These are phyloP conservation scores for Lycopodina hypogea DNA, from an alignment of 37 sponge, comb jelly and placozoan species.

Conservation along the genomic window DNA sequence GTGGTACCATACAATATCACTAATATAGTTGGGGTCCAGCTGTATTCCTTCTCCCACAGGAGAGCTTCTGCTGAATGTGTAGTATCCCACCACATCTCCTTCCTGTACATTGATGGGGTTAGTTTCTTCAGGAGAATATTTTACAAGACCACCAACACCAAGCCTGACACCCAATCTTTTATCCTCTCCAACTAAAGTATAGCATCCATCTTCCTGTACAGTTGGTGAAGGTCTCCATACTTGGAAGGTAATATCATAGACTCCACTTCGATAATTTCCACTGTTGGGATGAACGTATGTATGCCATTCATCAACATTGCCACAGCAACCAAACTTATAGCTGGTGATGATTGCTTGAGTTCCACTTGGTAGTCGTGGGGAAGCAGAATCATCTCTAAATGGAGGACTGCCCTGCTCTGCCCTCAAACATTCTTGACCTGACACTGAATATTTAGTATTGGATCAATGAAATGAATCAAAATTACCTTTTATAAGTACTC, in stretches of 20 bases:
- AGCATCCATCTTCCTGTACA: conserved; percentile 15
- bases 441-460: too few species aligned
- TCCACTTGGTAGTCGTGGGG: background rate
- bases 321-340: conserved; percentile 18
- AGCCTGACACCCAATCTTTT: background rate
- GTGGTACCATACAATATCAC: conserved; percentile 9
- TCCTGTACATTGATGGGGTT: conserved; percentile 23
- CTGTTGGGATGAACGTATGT: conserved; percentile 6
- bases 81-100: conserved; percentile 55
- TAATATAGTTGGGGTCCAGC: background rate
- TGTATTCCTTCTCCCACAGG: background rate
- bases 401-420: background rate
- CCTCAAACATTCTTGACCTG: too few species aligned
- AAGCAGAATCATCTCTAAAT: background rate
- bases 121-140: background rate
- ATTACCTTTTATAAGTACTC: too few species aligned
- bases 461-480: too few species aligned
- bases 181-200: conserved; percentile 28
- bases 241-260: conserved; percentile 36
- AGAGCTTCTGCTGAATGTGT: background rate
- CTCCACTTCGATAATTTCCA: conserved; percentile 1
- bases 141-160: conserved; percentile 2
- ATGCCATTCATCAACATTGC: conserved; percentile 3
- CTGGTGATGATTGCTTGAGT: conserved; percentile 16
- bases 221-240: conserved; percentile 45